A percentile compares a stretch with the other conserved stretches of the same genome.
Evolutionary conservation across 2,113 vertebrate genomes (phyloP).

Genomic region (Cyprinodon tularosa): DNA sequence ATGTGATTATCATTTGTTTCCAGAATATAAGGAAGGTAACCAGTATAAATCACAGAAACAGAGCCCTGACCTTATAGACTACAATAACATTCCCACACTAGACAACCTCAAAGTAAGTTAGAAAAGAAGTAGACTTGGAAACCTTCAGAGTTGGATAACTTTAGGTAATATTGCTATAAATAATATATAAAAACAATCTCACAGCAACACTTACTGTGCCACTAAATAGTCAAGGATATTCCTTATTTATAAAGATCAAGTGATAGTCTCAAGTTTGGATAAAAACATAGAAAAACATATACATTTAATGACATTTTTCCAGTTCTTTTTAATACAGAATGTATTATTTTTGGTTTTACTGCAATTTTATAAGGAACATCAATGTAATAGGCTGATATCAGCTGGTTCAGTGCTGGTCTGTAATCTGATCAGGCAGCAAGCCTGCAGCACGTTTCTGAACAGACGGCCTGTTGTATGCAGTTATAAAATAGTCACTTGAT

Average conservation of each 20-base stretch:
- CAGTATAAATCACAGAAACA: constrained; percentile 12
- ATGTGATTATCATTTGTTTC: constrained; percentile 30
- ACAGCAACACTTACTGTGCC: too few relatives aligned
- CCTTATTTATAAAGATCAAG: neutral
- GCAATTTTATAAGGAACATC: neutral
- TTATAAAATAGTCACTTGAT: neutral
- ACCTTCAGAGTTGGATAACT: neutral
- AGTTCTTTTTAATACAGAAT: too few relatives aligned
- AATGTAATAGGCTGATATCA: neutral
- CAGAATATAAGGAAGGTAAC: constrained; percentile 28
- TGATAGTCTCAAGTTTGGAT: neutral
- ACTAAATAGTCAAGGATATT: neutral
- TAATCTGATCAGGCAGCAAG: neutral
- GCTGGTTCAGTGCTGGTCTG: neutral
- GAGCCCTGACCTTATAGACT: constrained; percentile 7
- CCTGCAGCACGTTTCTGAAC: neutral
- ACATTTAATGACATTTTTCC: too few relatives aligned
- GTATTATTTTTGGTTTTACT: too few relatives aligned
- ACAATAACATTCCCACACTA: neutral
- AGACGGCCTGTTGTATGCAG: neutral
- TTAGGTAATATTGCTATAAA: neutral
- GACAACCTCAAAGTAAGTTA: neutral
- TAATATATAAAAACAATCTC: neutral
- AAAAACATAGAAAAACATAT: neutral
- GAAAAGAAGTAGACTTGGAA: neutral